These are phyloP conservation scores for Aleiodes sp. DNA, from an alignment of 1,140 invertebrate genomes.

Conservation along the genomic window DNA sequence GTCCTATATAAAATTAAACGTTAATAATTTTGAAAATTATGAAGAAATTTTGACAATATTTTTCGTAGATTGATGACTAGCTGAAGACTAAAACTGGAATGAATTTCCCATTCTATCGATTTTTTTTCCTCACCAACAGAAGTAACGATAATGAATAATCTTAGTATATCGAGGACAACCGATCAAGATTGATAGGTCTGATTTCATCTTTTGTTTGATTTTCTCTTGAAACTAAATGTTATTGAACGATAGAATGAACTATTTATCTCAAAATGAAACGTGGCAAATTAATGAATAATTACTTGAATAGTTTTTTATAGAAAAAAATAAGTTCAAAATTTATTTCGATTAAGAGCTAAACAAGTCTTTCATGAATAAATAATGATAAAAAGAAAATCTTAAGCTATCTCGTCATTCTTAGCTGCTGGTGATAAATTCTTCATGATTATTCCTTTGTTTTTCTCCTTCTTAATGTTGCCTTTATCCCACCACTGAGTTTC, in stretches of 20 bases:
- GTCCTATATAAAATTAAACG: too few relatives aligned
- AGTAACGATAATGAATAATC: background rate
- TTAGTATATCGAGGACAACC: background rate
- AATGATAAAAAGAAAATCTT: conserved; percentile 27
- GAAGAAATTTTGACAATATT: too few relatives aligned
- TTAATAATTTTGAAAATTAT: too few relatives aligned
- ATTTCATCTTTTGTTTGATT: background rate
- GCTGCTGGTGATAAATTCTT: background rate
- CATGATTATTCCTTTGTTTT: background rate
- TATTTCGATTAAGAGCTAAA: too few relatives aligned
- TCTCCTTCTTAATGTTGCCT: background rate
- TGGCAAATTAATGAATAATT: too few relatives aligned
- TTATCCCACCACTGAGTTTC: conserved; percentile 24
- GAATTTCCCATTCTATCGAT: background rate
- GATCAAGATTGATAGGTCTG: background rate
- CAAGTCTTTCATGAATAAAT: background rate
- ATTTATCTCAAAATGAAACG: too few relatives aligned
- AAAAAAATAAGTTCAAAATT: too few relatives aligned
- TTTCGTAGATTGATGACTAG: background rate
- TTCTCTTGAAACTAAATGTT: too few relatives aligned
- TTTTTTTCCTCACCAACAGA: background rate
- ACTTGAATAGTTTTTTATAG: too few relatives aligned
- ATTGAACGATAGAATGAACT: too few relatives aligned
- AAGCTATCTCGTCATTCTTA: background rate
- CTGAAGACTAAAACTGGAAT: too few relatives aligned